Conservation (phyloP, 2,888 invertebrate species). For the Tortricodes alternella region DNA sequence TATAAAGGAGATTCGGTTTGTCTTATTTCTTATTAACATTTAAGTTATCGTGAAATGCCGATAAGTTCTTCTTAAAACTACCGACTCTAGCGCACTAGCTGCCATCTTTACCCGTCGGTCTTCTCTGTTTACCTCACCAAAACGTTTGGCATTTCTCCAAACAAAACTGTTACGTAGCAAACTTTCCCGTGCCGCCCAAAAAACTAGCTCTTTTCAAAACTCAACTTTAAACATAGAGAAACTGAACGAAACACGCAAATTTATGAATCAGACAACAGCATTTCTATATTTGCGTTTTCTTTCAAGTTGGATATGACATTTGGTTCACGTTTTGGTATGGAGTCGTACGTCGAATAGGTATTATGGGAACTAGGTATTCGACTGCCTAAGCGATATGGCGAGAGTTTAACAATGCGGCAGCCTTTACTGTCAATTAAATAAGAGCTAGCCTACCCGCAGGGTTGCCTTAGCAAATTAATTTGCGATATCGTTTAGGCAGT, state of each 20-base stretch:
- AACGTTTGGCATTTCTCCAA: slow-evolving; percentile 42
- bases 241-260: neutral
- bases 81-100: slow-evolving; percentile 3
- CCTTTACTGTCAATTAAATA: no score
- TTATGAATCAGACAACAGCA: neutral
- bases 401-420: no score
- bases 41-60: slow-evolving; percentile 4
- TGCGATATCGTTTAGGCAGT: no score
- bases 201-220: slow-evolving; percentile 4
- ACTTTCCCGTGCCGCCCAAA: neutral
- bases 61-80: slow-evolving; percentile 2
- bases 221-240: slow-evolving; percentile 1
- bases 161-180: slow-evolving; percentile 35
- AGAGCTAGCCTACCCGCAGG: no score
- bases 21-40: neutral
- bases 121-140: slow-evolving; percentile 37
- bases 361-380: slow-evolving; percentile 14
- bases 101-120: slow-evolving; percentile 31
- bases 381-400: no score
- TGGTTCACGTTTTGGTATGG: slow-evolving; percentile 15
- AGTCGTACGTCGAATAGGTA: slow-evolving; percentile 10
- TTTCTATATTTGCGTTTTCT: slow-evolving; percentile 31
- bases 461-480: no score
- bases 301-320: slow-evolving; percentile 29
- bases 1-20: no score